Evolutionary conservation across 2,888 invertebrate genomes (phyloP).

Genomic region (Celastrina argiolus): DNA sequence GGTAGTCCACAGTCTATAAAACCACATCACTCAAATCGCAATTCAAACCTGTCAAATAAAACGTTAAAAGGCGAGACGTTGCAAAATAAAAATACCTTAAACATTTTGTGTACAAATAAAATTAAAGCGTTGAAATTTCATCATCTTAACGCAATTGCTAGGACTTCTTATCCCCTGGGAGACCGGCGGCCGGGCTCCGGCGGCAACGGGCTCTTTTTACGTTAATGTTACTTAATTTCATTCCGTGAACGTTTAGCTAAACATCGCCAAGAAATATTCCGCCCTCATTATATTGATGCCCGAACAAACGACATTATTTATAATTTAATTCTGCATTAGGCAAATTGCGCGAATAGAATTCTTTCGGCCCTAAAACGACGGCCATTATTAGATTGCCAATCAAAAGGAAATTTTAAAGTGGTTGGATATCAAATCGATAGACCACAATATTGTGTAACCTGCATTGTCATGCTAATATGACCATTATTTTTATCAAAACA

Average conservation of each 20-base stretch:
- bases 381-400: slow-evolving; percentile 4
- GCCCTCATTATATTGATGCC: slow-evolving; percentile 19
- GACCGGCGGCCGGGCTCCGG: slow-evolving; percentile 13
- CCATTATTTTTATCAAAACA: no score
- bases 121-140: slow-evolving; percentile 36
- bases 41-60: not conserved
- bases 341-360: not conserved
- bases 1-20: no score
- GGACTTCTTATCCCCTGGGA: slow-evolving; percentile 35
- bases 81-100: slow-evolving; percentile 26
- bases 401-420: not conserved
- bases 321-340: slow-evolving; percentile 11
- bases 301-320: slow-evolving; percentile 9
- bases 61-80: slow-evolving; percentile 1
- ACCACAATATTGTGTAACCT: not conserved
- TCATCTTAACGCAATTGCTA: slow-evolving; percentile 36
- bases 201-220: slow-evolving; percentile 22
- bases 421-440: not conserved
- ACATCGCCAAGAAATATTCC: slow-evolving; percentile 11
- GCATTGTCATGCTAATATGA: no score
- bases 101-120: slow-evolving; percentile 34
- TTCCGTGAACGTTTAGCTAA: slow-evolving; percentile 11
- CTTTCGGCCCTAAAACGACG: not conserved
- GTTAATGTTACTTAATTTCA: slow-evolving; percentile 24
- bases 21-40: not conserved